Evolutionary conservation across 1,140 invertebrate species (phyloP), one percentile per base, ranked within the genome.

Genomic region (Chymomyza costata): DNA sequence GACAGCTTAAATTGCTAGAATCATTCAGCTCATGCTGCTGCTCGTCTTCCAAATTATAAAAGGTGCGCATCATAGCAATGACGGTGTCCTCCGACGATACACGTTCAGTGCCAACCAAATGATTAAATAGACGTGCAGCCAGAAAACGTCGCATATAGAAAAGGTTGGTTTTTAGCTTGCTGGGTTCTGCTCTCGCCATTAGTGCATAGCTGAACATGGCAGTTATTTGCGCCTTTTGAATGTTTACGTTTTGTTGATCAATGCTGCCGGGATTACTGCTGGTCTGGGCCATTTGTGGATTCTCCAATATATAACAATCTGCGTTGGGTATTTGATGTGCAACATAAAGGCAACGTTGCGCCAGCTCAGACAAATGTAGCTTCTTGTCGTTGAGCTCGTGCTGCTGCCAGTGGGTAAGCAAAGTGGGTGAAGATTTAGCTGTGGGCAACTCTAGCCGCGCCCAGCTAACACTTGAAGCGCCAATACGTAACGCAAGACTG

Each of bases 381-480:
- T 84, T 85, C 45, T 85, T 85, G 17, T 85, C 83, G 10, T 70
- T 74, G 0, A 85, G 59, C 15, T 85, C 83, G 34, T 82, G 68
- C 39, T 82, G 64, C 7, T 85, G 60, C 83, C 83, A 85, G 31
- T 83, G 61, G 5, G 61, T 83, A 0, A 85, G 49, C 0, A 21
- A 6, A 39, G 65, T 63, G 10, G 67, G 53, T 6, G 13, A 15
- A 46, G 52, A 43, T 15, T 45, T 40, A 1, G 14, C 21, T 0
- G 21, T 21, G 0, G 58, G 45, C 10, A 83, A n/a, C 14, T 70
- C 57, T 5, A 85, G 19, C 2, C 82, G 64, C 1, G 80, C 46
- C 84, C 84, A 85, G 25, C 78, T 78, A 6, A 85, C 49, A 21
- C 73, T 83, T 3, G 68, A 68, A 1, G 84, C 80, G 1, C 78